These are phyloP conservation scores for Gymnogyps californianus DNA, from an alignment of 2,113 vertebrate species.

Conservation along the genomic window DNA sequence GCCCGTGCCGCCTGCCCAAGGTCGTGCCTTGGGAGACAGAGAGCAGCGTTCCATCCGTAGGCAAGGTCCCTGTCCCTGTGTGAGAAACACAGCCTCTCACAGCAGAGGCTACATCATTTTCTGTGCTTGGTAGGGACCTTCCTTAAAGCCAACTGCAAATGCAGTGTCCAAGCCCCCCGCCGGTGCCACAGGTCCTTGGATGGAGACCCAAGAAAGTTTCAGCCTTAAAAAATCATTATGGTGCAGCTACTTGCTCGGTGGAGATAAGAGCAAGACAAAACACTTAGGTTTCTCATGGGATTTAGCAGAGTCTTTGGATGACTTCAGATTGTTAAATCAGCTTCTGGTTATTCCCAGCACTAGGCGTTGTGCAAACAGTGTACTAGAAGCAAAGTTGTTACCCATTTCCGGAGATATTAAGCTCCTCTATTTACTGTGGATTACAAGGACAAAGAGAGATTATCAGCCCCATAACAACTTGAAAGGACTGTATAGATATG, in stretches of 20 bases:
- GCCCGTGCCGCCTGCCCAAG: background rate
- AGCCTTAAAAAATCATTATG: background rate
- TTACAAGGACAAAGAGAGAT: conserved; percentile 43
- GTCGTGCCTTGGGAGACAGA: background rate
- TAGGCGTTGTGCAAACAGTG: background rate
- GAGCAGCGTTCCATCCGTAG: background rate
- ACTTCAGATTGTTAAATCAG: background rate
- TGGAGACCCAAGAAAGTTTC: background rate
- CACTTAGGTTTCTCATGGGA: background rate
- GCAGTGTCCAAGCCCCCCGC: background rate
- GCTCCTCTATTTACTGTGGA: background rate
- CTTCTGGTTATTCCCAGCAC: background rate
- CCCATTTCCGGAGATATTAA: background rate
- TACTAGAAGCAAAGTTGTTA: background rate
- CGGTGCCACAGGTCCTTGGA: background rate
- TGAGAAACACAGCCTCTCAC: background rate
- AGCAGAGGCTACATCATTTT: background rate
- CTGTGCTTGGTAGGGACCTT: background rate
- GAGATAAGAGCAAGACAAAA: background rate
- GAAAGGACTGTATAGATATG: background rate
- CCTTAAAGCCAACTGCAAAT: background rate
- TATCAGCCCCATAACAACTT: background rate
- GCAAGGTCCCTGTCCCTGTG: background rate
- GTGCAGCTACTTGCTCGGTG: background rate
- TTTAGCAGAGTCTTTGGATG: background rate